Evolutionary conservation across 92 coral and sea anemone species (phyloP), one percentile per base, ranked within the genome.

Genomic region (Zoanthus sansibaricus): DNA sequence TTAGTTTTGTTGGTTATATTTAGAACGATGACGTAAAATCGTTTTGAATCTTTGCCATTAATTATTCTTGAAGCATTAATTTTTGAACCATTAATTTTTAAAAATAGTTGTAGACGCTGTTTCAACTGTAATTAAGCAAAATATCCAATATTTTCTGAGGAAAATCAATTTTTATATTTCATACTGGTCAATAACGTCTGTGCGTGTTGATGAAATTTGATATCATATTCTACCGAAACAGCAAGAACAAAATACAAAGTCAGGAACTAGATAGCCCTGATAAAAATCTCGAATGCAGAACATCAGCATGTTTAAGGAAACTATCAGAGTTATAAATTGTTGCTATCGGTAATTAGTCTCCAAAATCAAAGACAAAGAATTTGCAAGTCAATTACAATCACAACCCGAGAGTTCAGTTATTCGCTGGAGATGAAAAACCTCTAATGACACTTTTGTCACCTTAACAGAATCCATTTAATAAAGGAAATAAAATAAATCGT

Each of bases 271-370:
- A 72, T 72, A 55, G 32, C 67, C 12, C 82, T 3, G 82, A 77
- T 77, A 77, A 77, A 76, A 44, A 77, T 77, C 82, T 77, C 82
- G 68, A 77, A 70, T 56, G 82, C 69, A 31, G 82, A 77, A 54
- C 82, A 59, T 13, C 82, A 33, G 31, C 12, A 54, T 70, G 82
- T 56, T 77, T 77, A 56, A 54, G 77, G 77, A 72, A 77, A 17
- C 68, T 56, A 77, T 77, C 56, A 54, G 55, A 17, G 30, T 16
- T 21, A 21, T 42, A 72, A 42, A 72, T 72, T 42, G 77, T 72
- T 54, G 74, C 74, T 9, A 69, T 69, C 74, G 46, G 33, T 69
- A 17, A 69, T 69, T 69, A 69, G 11, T 8, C 13, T 2, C 42
- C 42, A 44, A 47, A 47, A 59, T 8, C 80, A 21, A 32, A 59